A percentile compares a stretch with the other conserved stretches of the same genome.
Conservation (phyloP, 2,888 invertebrate genomes). For the Gonocerus acuteangulatus region DNA sequence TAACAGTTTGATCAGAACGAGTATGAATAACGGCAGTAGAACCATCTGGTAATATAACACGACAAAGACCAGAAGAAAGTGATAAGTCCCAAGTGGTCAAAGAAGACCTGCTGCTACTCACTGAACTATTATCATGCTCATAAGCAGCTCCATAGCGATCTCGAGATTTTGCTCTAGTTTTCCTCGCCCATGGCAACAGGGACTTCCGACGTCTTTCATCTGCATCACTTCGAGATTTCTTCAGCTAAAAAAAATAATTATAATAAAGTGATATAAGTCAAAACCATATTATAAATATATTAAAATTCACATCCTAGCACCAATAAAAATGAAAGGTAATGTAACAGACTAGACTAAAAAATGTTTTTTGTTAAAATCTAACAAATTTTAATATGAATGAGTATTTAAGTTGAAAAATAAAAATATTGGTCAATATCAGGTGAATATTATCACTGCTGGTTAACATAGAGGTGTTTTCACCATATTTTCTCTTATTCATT, state of each 20-base stretch:
- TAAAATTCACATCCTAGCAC: neutral
- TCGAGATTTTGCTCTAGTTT: conserved; percentile 61
- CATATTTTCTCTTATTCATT: no score
- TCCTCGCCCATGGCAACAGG: conserved; percentile 78
- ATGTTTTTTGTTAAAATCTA: no score
- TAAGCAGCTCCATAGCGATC: conserved; percentile 45
- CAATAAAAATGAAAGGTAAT: no score
- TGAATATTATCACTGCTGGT: no score
- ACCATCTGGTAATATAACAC: conserved; percentile 82
- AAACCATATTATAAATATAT: neutral
- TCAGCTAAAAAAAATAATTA: conserved; percentile 45
- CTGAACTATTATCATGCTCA: conserved; percentile 46
- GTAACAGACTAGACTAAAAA: no score
- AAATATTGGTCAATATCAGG: no score
- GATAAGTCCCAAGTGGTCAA: conserved; percentile 54
- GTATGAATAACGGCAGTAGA: conserved; percentile 88
- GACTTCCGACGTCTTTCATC: conserved; percentile 85
- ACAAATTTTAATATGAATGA: no score
- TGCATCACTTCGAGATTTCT: conserved; percentile 77
- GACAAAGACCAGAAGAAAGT: conserved; percentile 55
- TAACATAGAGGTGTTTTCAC: no score
- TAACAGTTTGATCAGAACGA: conserved; percentile 64
- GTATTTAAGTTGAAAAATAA: no score
- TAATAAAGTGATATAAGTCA: neutral
- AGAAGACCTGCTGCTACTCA: conserved; percentile 55